Base-by-base conservation (phyloP, 2,113 vertebrate species). In the Ammospiza caudacuta region DNA sequence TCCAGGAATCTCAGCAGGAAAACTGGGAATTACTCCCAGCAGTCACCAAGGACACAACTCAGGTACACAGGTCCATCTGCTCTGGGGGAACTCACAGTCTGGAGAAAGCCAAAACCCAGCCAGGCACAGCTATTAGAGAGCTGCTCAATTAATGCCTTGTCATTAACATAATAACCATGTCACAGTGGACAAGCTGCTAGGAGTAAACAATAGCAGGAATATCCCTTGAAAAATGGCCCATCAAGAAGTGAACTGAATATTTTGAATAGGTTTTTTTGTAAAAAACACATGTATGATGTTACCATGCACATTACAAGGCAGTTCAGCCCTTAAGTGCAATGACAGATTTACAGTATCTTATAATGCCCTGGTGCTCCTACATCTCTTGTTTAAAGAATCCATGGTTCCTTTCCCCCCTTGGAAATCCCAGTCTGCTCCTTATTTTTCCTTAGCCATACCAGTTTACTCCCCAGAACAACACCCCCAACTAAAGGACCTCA, bases 171-270 rank as follows among this genome's bases (percentile, higher is more conserved):
- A 21, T 7, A 72, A 52, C 16, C 3, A 7, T 8, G 4, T 46
- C 78, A 64, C 15, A 31, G 25, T 15, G 67, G 25, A 72, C 19
- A 57, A 76, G 25, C 31, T 51, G 51, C 49, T 12, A 61, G 33
- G 23, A 87, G 64, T 18, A 55, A 83, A 61, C 19, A 80, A 25
- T 7, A 55, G 15, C 44, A 57, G 49, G 10, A 19, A 54, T 8
- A 61, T 8, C 15, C 44, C 33, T 61, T n/a, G 20, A 51, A 68
- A 80, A 37, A 55, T 0, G 9, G 15, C 22, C 29, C 57, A 29
- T 28, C 20, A 59, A 69, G 29, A 69, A 61, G 2, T 2, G 0
- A 35, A 35, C 0, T 11, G 8, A 37, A 9, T n/a, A 31, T n/a
- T 55, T 39, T 8, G 1, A 77, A 27, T 21, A 16, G 21, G 9